phyloP scores from a whole-genome alignment of 2,113 vertebrate species.

The Nanorana parkeri region DNA sequence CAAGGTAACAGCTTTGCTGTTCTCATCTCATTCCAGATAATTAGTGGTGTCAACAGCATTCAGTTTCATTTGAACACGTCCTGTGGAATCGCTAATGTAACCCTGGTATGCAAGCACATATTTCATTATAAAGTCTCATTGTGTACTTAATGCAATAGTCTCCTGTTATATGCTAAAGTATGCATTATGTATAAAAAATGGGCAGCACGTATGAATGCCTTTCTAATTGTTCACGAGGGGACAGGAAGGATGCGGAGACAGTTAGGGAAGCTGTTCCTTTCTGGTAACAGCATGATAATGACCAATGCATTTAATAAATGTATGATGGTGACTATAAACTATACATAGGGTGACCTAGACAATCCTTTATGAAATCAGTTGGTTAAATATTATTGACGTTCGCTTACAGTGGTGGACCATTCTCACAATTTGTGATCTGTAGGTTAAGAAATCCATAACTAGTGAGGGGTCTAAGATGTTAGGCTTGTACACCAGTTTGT shows the following conservation, averaged over 20 bases:
- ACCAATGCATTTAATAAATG: slow-evolving; percentile 4
- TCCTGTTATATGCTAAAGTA: background rate
- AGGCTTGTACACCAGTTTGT: no score
- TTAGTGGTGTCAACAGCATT: slow-evolving; percentile 46
- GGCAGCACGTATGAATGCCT: background rate
- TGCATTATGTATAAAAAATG: slow-evolving; percentile 15
- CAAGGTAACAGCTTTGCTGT: slow-evolving; percentile 39
- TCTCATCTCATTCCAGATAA: slow-evolving; percentile 49
- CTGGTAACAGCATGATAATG: slow-evolving; percentile 2
- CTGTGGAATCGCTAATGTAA: slow-evolving; percentile 39
- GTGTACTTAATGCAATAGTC: slow-evolving; percentile 2
- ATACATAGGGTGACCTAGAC: no score
- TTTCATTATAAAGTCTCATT: slow-evolving; percentile 4
- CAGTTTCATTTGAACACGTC: slow-evolving; percentile 26
- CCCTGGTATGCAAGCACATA: slow-evolving; percentile 23
- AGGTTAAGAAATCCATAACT: no score
- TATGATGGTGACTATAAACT: no score
- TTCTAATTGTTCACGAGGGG: background rate
- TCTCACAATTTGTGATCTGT: no score
- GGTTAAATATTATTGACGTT: no score
- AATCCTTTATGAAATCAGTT: no score
- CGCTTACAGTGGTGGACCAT: no score
- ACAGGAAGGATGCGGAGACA: background rate
- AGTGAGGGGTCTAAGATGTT: no score
- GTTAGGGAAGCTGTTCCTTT: background rate